Percentiles rank a stretch among this genome's conserved stretches.
phyloP scores from a whole-genome alignment of 2,113 vertebrate genomes.

The Casuarius casuarius region DNA sequence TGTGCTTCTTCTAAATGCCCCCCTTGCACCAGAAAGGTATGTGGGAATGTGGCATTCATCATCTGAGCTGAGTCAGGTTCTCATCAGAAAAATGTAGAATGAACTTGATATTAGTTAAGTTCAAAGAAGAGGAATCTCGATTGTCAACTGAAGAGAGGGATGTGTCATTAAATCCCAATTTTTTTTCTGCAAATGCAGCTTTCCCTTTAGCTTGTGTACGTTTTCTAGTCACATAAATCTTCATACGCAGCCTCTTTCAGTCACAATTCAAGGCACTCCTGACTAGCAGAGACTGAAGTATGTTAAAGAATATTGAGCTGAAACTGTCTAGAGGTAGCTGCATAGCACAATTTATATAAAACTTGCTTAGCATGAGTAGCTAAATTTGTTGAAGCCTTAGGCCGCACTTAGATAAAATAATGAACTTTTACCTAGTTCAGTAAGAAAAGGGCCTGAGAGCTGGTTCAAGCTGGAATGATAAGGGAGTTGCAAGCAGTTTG shows the following conservation, averaged over 20 bases:
- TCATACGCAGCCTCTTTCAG: neutral
- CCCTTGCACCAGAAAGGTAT: neutral
- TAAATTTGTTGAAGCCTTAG: no score
- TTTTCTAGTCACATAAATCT: neutral
- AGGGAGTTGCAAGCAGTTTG: no score
- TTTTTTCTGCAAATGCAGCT: neutral
- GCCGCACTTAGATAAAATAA: no score
- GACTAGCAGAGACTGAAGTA: neutral
- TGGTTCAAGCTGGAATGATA: no score
- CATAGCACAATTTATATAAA: no score
- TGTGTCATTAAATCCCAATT: neutral
- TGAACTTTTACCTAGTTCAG: no score
- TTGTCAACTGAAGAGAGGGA: neutral
- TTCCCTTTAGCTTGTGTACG: neutral
- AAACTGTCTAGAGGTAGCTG: no score
- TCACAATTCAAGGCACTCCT: rapidly evolving
- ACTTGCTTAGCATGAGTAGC: no score
- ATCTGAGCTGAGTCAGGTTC: neutral
- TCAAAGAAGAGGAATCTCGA: neutral
- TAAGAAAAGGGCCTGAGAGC: no score
- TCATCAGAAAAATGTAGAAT: neutral
- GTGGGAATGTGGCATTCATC: rapidly evolving
- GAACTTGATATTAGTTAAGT: neutral
- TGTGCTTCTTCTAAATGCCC: neutral
- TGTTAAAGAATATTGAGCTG: no score